Evolutionary conservation across 2,888 invertebrate species (phyloP), one percentile per base, ranked within the genome.

Genomic region (Dolichomitus sp.): DNA sequence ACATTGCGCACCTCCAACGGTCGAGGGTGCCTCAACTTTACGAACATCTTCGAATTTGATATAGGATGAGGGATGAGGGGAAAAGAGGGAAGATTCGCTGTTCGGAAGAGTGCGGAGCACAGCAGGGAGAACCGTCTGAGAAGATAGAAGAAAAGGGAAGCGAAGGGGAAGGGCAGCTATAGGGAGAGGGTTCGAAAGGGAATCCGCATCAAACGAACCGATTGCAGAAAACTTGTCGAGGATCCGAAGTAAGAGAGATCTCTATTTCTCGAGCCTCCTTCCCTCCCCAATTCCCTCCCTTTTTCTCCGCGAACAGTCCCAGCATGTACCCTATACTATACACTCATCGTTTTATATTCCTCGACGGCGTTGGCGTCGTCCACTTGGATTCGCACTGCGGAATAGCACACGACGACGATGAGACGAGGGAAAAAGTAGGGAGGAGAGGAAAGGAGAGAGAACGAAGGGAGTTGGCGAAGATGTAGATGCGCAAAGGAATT

Each of bases 201-300:
- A 88, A 89, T 88, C 84, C 86, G 90, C 87, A 88, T 90, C 89
- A 89, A 89, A 89, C 88, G 88, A 89, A 88, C 87, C 89, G 88
- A 89, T 90, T 88, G 89, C 88, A 85, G 85, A 87, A 90, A 88
- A 90, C 87, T 88, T 90, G 88, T 87, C 86, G 87, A 84, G 54
- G 54, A 82, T 61, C 54, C 50, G 61, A 72, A 74, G 57, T 61
- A 61, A 54, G 54, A 23, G 68, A 68, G 54, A 77, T 45, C 45
- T 76, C 69, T 79, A 73, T 79, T 79, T 81, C 72, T 73, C 68
- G 72, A 76, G 73, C 70, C 68, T 70, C 59, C 52, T 75, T 65
- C 37, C 48, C 66, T 66, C 59, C 45, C 27, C 61, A 70, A 78
- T 76, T 66, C 48, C 30, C 65, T 57, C 33, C 48, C 63, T 57